A percentile compares a stretch with the other conserved stretches of the same genome.
Evolutionary conservation across 2,113 vertebrate genomes (phyloP).

Genomic region (Aphyosemion australe): DNA sequence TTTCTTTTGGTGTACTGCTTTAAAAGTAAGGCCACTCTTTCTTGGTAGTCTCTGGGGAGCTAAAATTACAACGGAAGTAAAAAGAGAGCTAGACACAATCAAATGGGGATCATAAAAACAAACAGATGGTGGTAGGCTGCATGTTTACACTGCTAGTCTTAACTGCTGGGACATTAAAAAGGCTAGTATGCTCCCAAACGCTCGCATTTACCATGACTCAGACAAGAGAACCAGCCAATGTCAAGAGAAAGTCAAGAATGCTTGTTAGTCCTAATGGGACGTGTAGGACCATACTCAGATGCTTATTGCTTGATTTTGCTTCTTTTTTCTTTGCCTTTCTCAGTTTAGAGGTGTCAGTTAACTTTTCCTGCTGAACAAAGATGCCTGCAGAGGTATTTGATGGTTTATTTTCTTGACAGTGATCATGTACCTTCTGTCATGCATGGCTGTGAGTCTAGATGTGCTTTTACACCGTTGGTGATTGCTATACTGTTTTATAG

Average conservation of each 20-base stretch:
- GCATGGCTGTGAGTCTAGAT: conserved; percentile 2
- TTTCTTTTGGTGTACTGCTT: conserved; percentile 26
- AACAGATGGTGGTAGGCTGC: conserved; percentile 53
- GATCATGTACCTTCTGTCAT: conserved; percentile 22
- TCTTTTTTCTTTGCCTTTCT: conserved; percentile 6
- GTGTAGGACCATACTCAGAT: conserved; percentile 19
- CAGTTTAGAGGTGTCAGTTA: conserved; percentile 34
- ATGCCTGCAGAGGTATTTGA: conserved; percentile 44
- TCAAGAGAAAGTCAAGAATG: conserved; percentile 65
- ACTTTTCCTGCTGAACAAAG: conserved; percentile 33
- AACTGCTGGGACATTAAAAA: conserved; percentile 52
- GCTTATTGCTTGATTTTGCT: conserved; percentile 9
- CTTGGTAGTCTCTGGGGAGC: conserved; percentile 29
- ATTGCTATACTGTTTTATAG: too few relatives aligned
- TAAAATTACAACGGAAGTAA: conserved; percentile 29
- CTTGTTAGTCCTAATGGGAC: conserved; percentile 51
- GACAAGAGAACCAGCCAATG: conserved; percentile 53
- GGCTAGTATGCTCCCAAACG: conserved; percentile 34
- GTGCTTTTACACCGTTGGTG: background rate
- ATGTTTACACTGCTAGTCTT: conserved; percentile 56
- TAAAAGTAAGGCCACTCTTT: conserved; percentile 29
- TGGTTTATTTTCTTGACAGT: conserved; percentile 52
- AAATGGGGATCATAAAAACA: conserved; percentile 48
- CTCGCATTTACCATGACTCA: conserved; percentile 49
- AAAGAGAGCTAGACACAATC: conserved; percentile 32